Conservation (phyloP, 2,888 invertebrate genomes). For the Acanthosepion lycidas region DNA sequence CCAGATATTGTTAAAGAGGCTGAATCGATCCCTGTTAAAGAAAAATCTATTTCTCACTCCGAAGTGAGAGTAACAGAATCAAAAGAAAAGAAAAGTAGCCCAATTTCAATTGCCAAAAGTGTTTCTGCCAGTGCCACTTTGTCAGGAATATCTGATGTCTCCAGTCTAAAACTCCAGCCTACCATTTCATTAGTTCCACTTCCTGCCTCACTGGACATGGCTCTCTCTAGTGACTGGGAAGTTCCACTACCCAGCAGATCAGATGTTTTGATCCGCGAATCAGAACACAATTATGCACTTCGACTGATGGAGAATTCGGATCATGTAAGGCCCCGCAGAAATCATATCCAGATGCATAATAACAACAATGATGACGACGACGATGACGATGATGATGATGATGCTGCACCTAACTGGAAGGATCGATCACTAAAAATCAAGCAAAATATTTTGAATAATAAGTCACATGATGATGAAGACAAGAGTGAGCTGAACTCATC, state of each 20-base stretch:
- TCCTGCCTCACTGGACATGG: not conserved
- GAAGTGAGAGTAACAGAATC: not conserved
- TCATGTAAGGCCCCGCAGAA: not conserved
- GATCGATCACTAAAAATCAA: not conserved
- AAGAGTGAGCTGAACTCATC: not conserved
- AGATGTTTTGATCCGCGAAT: constrained; percentile 35
- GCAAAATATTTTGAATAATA: not conserved
- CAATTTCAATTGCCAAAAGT: constrained; percentile 4
- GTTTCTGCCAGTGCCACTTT: not conserved
- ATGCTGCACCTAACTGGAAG: not conserved
- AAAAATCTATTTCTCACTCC: not conserved
- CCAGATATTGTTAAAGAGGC: not conserved
- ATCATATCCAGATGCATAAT: not conserved
- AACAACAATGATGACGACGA: not conserved
- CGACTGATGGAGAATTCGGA: constrained; percentile 42
- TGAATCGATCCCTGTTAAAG: not conserved
- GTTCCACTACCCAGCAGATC: not conserved
- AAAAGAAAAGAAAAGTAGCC: not conserved
- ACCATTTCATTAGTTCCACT: constrained; percentile 43
- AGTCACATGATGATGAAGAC: not conserved
- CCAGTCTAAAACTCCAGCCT: not conserved
- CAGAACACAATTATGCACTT: constrained; percentile 43
- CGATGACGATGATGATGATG: not conserved
- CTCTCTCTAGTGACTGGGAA: not conserved
- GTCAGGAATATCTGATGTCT: not conserved